Evolutionary conservation across 2,888 invertebrate genomes (phyloP).

Genomic region (Netelia inedita): DNA sequence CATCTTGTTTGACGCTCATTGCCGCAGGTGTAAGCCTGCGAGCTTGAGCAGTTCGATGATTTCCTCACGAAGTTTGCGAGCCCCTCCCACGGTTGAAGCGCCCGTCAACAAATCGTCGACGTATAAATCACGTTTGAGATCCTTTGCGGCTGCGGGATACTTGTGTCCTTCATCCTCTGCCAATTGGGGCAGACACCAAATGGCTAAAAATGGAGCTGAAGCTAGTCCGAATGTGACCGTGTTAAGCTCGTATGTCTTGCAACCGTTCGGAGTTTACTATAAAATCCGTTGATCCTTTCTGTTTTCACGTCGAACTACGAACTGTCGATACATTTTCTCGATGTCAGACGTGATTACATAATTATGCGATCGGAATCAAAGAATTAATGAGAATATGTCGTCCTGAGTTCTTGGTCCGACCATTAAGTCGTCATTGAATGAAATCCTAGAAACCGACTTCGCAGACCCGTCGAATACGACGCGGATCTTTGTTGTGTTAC

Average conservation of each 20-base stretch:
- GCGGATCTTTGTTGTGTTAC: conserved; percentile 70
- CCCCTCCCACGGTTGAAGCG: conserved; percentile 24
- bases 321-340: conserved; percentile 68
- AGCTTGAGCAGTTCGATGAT: not conserved
- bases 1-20: conserved; percentile 44
- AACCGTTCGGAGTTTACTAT: conserved; percentile 17
- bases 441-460: conserved; percentile 51
- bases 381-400: conserved; percentile 64
- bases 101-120: conserved; percentile 47
- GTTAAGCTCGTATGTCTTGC: conserved; percentile 46
- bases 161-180: conserved; percentile 55
- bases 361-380: conserved; percentile 55
- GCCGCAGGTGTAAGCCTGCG: conserved; percentile 16
- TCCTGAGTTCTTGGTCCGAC: conserved; percentile 64
- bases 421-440: conserved; percentile 67
- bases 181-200: conserved; percentile 56
- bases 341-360: conserved; percentile 56
- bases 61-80: not conserved
- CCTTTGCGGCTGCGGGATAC: conserved; percentile 25
- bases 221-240: conserved; percentile 53
- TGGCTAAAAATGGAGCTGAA: conserved; percentile 64
- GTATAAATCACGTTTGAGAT: conserved; percentile 38
- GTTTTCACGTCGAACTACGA: conserved; percentile 41
- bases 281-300: conserved; percentile 59
- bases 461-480: conserved; percentile 73